These are phyloP conservation scores for Neosalanx taihuensis DNA, from an alignment of 2,797 vertebrate species.

Conservation along the genomic window DNA sequence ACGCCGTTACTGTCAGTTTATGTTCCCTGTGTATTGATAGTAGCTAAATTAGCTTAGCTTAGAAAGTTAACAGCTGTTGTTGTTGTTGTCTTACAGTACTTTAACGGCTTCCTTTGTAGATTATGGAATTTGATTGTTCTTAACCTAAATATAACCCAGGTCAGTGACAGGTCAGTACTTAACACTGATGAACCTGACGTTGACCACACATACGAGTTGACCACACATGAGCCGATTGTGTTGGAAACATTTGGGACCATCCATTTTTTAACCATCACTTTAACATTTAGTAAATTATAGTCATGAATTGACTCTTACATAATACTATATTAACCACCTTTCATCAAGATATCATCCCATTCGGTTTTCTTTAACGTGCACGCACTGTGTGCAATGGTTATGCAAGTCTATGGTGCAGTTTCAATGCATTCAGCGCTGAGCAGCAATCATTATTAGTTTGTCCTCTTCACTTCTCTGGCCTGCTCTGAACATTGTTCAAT, in stretches of 20 bases:
- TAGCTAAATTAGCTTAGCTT: neutral
- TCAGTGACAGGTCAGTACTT: no score
- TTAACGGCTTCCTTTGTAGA: no score
- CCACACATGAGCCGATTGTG: no score
- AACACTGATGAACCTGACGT: no score
- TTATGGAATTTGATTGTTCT: no score
- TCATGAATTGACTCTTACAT: neutral
- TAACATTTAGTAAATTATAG: neutral
- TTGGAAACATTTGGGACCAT: no score
- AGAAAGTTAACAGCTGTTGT: neutral
- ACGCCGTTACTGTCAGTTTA: neutral
- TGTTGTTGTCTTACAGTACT: no score
- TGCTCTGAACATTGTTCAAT: neutral
- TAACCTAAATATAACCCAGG: no score
- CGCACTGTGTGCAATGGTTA: no score
- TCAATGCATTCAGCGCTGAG: neutral
- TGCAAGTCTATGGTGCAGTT: neutral
- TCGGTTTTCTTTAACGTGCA: neutral
- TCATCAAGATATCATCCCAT: neutral
- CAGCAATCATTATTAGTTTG: neutral
- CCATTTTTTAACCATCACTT: no score
- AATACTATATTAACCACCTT: neutral
- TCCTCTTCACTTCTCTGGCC: neutral
- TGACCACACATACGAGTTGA: no score
- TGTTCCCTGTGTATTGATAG: neutral